phyloP scores from a whole-genome alignment of 2,113 vertebrate genomes.

The Sorex araneus region DNA sequence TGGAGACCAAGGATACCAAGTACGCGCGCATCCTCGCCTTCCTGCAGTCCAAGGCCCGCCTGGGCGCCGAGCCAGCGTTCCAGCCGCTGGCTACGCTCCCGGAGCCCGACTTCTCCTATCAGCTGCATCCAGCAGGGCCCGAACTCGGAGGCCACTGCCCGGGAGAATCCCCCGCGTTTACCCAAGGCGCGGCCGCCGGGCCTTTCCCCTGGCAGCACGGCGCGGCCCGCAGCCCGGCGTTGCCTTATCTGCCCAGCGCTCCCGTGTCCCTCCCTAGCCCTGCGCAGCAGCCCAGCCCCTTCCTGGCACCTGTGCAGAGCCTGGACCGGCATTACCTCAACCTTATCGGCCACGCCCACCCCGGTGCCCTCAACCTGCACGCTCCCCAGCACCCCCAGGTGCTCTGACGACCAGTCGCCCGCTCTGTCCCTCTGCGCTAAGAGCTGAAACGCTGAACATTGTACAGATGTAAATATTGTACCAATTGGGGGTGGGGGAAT shows the following conservation, averaged over 20 bases:
- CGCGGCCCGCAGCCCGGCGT: constrained; percentile 89
- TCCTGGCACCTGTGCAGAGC: constrained; percentile 94
- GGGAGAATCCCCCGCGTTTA: constrained; percentile 90
- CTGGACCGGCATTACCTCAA: constrained; percentile 97
- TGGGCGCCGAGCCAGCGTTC: constrained; percentile 93
- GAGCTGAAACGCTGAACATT: background rate
- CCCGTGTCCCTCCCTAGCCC: constrained; percentile 90
- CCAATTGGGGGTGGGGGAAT: too few species aligned
- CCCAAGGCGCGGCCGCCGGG: constrained; percentile 88
- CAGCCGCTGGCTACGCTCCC: constrained; percentile 89
- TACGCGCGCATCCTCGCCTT: constrained; percentile 98
- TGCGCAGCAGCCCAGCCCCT: constrained; percentile 93
- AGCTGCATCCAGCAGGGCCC: constrained; percentile 90
- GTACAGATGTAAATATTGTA: constrained; percentile 70
- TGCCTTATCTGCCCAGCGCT: constrained; percentile 91
- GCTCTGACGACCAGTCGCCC: constrained; percentile 87
- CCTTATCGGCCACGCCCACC: constrained; percentile 94
- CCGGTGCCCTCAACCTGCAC: constrained; percentile 93
- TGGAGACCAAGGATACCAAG: constrained; percentile 98
- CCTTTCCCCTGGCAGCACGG: constrained; percentile 93
- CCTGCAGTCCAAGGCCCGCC: constrained; percentile 96
- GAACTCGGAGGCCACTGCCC: constrained; percentile 92
- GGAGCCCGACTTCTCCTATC: constrained; percentile 93
- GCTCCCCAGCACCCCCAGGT: constrained; percentile 92
- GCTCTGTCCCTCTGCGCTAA: background rate